These are phyloP conservation scores for Tillus elongatus DNA, from an alignment of 2,888 invertebrate genomes.

Conservation along the genomic window DNA sequence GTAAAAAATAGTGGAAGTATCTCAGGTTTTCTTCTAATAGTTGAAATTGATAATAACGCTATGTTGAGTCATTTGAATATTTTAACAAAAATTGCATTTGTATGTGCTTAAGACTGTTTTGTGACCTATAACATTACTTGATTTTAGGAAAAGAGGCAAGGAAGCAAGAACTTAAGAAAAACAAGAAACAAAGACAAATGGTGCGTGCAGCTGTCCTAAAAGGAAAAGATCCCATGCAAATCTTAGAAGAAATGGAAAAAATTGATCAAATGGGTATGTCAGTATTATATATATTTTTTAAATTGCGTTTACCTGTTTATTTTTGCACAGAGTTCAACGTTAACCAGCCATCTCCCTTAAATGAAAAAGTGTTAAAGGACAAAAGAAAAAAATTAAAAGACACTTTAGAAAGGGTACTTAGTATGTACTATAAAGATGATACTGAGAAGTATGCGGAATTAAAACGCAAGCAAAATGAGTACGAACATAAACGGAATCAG, in stretches of 20 bases:
- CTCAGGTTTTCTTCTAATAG: no score
- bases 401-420: conserved; percentile 86
- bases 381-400: conserved; percentile 92
- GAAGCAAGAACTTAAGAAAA: conserved; percentile 95
- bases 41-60: no score
- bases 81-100: no score
- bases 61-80: no score
- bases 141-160: conserved; percentile 89
- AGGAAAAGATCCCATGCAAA: conserved; percentile 93
- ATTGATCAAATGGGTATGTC: conserved; percentile 93
- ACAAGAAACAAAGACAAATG: conserved; percentile 93
- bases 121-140: no score
- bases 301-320: conserved; percentile 10
- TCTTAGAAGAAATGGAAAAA: conserved; percentile 92
- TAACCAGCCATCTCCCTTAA: conserved; percentile 84
- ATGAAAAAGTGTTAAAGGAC: conserved; percentile 93
- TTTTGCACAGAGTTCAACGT: conserved; percentile 79
- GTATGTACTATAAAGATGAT: conserved; percentile 96
- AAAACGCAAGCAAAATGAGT: conserved; percentile 84
- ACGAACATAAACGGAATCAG: conserved; percentile 79
- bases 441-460: conserved; percentile 88
- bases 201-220: conserved; percentile 94
- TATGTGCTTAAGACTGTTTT: no score
- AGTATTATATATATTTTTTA: conserved; percentile 9
- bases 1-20: conserved; percentile 5